Base-by-base conservation (phyloP, 2,113 vertebrate species). In the Rana temporaria region DNA sequence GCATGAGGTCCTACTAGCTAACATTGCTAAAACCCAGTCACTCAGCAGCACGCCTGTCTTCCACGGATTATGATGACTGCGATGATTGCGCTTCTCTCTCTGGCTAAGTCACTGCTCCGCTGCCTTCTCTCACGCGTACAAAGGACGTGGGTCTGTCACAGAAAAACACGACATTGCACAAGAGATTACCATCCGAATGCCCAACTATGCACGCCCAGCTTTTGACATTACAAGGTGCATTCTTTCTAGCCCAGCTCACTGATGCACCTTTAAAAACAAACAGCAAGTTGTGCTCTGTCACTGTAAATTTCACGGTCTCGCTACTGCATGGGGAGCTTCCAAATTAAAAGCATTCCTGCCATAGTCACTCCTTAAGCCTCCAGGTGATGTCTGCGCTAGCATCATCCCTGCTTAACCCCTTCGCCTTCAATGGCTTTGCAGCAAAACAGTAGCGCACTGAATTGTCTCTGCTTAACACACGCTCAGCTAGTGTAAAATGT, bases 181-280 rank as follows among this genome's bases (percentile, higher is more conserved):
- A 57, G 52, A 57, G 80, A 82, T 82, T 48, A 82, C 52, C 52
- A 66, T 70, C 34, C 57, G 53, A 72, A 64, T 72, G 62, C 57
- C 64, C 38, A n/a, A 20, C 60, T 34, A 14, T 55, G 55, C 59
- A 63, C 79, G 63, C 38, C 20, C 38, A n/a, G 52, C 77, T 17
- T 19, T 62, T 42, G 34, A n/a, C 56, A 32, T 52, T 60, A 15
- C 68, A 71, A 59, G 68, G 48, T 24, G 24, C 65, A 62, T 70
- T 79, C 65, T 68, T 22, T 57, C 77, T 2, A 38, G 20, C 14
- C n/a, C 53, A 56, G 5, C 12, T 14, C 48, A 55, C 34, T 64
- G 6, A 53, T 78, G 20, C 64, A 66, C 22, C 30, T 78, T 55
- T 11, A 52, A 22, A 18, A 14, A 17, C 20, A 78, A n/a, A 34